Evolutionary conservation across 2,113 vertebrate genomes (phyloP).

Genomic region (Bostrychus sinensis): DNA sequence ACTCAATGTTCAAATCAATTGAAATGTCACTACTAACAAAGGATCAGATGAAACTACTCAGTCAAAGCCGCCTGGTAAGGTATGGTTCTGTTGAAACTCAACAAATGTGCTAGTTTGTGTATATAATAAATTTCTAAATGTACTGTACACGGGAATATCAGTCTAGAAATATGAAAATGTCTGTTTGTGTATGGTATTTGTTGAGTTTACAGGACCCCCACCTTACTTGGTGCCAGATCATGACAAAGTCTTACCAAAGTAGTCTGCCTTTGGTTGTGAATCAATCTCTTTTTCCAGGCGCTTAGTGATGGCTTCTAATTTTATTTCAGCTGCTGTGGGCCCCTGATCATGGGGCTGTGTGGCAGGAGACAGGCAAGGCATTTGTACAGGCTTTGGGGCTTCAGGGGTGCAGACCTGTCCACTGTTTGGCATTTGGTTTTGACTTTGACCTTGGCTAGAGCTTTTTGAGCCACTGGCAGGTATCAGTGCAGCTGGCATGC

Average conservation of each 20-base stretch:
- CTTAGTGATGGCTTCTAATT: slow-evolving; percentile 91
- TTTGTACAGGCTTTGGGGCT: slow-evolving; percentile 70
- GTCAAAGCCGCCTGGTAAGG: no score
- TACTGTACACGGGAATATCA: slow-evolving; percentile 8
- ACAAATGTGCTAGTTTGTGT: no score
- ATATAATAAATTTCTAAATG: slow-evolving; percentile 10
- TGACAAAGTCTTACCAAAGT: slow-evolving; percentile 88
- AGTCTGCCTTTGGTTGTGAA: slow-evolving; percentile 88
- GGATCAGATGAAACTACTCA: no score
- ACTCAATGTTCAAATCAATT: no score
- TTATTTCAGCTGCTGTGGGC: slow-evolving; percentile 85
- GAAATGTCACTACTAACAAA: no score
- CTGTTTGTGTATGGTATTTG: slow-evolving; percentile 22
- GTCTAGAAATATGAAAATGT: slow-evolving; percentile 21
- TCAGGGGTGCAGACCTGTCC: slow-evolving; percentile 26
- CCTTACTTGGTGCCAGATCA: slow-evolving; percentile 15
- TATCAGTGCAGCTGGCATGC: slow-evolving; percentile 11
- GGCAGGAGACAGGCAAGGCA: slow-evolving; percentile 82
- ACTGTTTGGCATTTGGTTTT: slow-evolving; percentile 24
- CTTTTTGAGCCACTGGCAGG: slow-evolving; percentile 36
- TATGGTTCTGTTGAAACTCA: no score
- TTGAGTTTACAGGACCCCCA: neutral
- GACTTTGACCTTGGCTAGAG: slow-evolving; percentile 48
- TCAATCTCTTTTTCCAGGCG: slow-evolving; percentile 95
- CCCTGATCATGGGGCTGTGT: slow-evolving; percentile 76